Evolutionary conservation across 2,888 invertebrate genomes (phyloP), one percentile per base, ranked within the genome.

Genomic region (Amphipoea lucens): DNA sequence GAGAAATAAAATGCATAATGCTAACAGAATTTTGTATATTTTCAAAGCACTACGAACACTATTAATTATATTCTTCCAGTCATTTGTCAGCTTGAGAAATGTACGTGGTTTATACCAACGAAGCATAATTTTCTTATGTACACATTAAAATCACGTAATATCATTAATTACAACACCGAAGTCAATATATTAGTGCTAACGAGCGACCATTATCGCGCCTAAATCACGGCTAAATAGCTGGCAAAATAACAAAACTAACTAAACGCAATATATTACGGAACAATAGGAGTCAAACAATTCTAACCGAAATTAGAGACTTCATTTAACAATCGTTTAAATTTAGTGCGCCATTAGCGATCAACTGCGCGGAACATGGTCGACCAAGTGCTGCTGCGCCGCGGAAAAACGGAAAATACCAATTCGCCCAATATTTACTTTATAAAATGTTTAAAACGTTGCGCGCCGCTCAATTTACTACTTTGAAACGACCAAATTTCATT

Each of bases 261-360:
- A 87, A 90, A 87, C 82, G 81, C 82, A 79, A 81, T 88, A 81
- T 81, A 83, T 88, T 85, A 82, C 81, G 29, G 74, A 88, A 91
- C 91, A 92, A 91, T 90, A 85, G 89, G 86, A 86, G 85, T 87
- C 85, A 79, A 91, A 90, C 91, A 89, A 89, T 89, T 87, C 84
- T 89, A 86, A 90, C 91, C 88, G 83, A 90, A 91, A 90, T 92
- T 90, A 90, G 90, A 90, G 89, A 91, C 90, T 89, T 89, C 89
- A 91, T 90, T 92, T 89, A 89, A 89, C 91, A 92, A 91, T 91
- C 89, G 88, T 90, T 90, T 88, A 88, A 91, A 90, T 91, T 91
- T 89, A 90, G 88, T 90, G 88, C 84, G 76, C 87, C 90, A 91
- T 92, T 91, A 90, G 83, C 85, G 86, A 90, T 89, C 87, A 85